Conservation (phyloP, 1,140 invertebrate genomes). For the Capitella teleta region DNA sequence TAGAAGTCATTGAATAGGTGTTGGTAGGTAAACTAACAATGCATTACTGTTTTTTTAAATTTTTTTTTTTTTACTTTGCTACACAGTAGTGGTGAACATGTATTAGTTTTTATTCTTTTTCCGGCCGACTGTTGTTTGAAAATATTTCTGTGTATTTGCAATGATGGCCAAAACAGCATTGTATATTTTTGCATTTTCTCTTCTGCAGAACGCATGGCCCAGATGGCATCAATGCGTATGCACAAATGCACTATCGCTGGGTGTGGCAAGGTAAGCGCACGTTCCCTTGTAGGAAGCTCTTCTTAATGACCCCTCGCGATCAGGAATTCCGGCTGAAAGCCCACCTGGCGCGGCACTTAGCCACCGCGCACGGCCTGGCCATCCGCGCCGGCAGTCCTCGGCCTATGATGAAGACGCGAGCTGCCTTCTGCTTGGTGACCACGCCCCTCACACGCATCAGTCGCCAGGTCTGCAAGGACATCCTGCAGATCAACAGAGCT, state of each 20-base stretch:
- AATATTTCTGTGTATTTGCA: too few species aligned
- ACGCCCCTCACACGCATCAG: conserved; percentile 78
- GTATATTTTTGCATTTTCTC: background rate
- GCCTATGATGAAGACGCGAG: conserved; percentile 91
- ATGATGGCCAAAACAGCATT: background rate
- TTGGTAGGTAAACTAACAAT: too few species aligned
- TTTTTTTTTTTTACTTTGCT: too few species aligned
- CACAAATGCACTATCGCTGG: conserved; percentile 78
- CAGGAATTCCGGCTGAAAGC: conserved; percentile 84
- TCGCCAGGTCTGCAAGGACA: conserved; percentile 61
- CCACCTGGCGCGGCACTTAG: conserved; percentile 81
- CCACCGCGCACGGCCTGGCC: conserved; percentile 72
- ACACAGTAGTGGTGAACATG: too few species aligned
- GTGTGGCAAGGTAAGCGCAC: conserved; percentile 59
- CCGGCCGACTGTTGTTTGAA: too few species aligned
- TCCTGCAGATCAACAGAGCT: conserved; percentile 71
- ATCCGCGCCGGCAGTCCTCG: conserved; percentile 60
- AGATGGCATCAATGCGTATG: conserved; percentile 57
- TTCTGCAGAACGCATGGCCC: conserved; percentile 34
- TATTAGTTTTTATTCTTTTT: too few species aligned
- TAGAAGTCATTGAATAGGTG: too few species aligned
- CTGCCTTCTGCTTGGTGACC: conserved; percentile 83
- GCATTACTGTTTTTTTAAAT: too few species aligned
- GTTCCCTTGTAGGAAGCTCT: background rate
- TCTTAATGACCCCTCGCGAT: background rate